A percentile compares a stretch with the other conserved stretches of the same genome.
Conservation (phyloP, 2,113 vertebrate genomes). For the Phyllopteryx taeniolatus region DNA sequence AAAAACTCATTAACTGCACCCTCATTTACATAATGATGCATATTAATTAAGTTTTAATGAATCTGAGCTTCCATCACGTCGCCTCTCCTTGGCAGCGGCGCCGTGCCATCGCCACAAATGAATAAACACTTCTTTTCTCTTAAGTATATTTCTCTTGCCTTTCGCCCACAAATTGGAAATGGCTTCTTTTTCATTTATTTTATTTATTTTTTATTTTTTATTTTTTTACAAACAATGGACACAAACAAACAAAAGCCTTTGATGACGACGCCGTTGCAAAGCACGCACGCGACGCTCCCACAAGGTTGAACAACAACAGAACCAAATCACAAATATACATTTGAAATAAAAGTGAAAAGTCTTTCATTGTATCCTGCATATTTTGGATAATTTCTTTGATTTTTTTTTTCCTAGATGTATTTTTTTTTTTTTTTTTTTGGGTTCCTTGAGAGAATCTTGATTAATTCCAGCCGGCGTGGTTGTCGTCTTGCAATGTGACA, state of each 20-base stretch:
- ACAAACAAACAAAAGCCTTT: constrained; percentile 76
- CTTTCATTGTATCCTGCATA: constrained; percentile 2
- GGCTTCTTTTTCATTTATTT: constrained; percentile 32
- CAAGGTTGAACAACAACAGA: constrained; percentile 61
- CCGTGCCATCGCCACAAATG: constrained; percentile 97
- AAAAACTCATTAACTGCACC: constrained; percentile 99
- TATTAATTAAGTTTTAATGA: constrained; percentile 99
- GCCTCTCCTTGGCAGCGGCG: constrained; percentile 98
- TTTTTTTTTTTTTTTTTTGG: constrained; percentile 27
- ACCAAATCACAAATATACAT: constrained; percentile 32
- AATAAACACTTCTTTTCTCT: constrained; percentile 99
- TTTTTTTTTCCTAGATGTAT: neutral
- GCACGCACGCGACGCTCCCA: constrained; percentile 44
- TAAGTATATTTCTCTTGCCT: constrained; percentile 88
- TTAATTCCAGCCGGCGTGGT: constrained; percentile 43
- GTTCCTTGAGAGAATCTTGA: constrained; percentile 54
- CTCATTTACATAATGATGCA: constrained; percentile 99
- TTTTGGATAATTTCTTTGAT: constrained; percentile 11
- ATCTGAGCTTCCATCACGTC: constrained; percentile 99
- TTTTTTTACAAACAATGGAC: constrained; percentile 66
- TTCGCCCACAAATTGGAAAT: constrained; percentile 83
- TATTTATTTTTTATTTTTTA: neutral
- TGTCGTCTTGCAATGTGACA: constrained; percentile 60
- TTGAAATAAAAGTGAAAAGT: constrained; percentile 10
- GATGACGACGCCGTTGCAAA: constrained; percentile 64